Percentiles rank a stretch among this genome's conserved stretches.
Conservation (phyloP, 1,140 invertebrate species). For the Drosophila tristis region DNA sequence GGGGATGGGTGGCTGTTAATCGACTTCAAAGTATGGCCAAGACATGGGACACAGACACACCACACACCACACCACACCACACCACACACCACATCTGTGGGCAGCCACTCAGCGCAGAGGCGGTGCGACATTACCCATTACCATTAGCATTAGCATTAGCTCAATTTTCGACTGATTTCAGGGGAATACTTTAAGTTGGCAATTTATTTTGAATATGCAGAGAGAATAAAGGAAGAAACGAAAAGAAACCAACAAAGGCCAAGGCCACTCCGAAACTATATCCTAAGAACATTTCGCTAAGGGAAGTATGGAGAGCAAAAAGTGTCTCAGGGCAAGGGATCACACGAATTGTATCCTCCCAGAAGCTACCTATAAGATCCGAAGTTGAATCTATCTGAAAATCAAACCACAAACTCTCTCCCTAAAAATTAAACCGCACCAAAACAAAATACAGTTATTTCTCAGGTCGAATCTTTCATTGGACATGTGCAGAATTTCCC, state of each 20-base stretch:
- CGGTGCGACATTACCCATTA: slow-evolving; percentile 29
- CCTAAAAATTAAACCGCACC: background rate
- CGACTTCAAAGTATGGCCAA: slow-evolving; percentile 59
- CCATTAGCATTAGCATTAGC: slow-evolving; percentile 38
- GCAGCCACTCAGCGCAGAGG: slow-evolving; percentile 25
- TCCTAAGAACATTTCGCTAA: too few relatives aligned
- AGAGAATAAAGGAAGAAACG: background rate
- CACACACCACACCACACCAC: background rate
- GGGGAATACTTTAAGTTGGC: background rate
- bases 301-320: too few relatives aligned
- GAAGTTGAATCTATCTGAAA: too few relatives aligned
- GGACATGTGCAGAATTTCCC: slow-evolving; percentile 21
- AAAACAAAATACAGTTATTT: slow-evolving; percentile 35
- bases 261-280: background rate
- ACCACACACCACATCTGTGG: slow-evolving; percentile 16
- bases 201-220: background rate
- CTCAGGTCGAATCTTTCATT: slow-evolving; percentile 15
- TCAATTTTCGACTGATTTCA: slow-evolving; percentile 49
- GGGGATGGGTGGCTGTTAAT: slow-evolving; percentile 42
- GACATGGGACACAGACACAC: slow-evolving; percentile 32
- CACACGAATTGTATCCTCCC: too few relatives aligned
- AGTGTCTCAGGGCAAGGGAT: too few relatives aligned
- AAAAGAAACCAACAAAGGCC: too few relatives aligned
- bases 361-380: too few relatives aligned
- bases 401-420: background rate